Evolutionary conservation across 2,888 invertebrate species (phyloP).

Genomic region (Agrypnus murinus): DNA sequence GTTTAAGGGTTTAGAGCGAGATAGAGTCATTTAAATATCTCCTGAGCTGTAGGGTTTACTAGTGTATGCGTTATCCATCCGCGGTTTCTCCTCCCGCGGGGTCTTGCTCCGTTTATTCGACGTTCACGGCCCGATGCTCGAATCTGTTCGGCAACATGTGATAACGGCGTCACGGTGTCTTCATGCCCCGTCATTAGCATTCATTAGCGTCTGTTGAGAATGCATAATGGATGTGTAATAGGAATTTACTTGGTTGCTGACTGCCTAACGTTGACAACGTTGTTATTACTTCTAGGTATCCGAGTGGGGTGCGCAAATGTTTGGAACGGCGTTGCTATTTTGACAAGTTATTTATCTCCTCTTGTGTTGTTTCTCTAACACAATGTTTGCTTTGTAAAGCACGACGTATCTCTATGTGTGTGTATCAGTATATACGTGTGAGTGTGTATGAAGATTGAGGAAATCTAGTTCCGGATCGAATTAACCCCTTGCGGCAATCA

Average conservation of each 20-base stretch:
- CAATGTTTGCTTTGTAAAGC: slow-evolving; percentile 35
- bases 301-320: slow-evolving; percentile 37
- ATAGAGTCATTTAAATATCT: slow-evolving; percentile 41
- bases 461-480: slow-evolving; percentile 22
- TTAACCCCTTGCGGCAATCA: slow-evolving; percentile 25
- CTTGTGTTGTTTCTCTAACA: slow-evolving; percentile 25
- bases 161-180: slow-evolving; percentile 62
- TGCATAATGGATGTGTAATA: slow-evolving; percentile 62
- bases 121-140: slow-evolving; percentile 49
- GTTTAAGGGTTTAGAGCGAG: slow-evolving; percentile 18
- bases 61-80: slow-evolving; percentile 36
- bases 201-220: slow-evolving; percentile 62
- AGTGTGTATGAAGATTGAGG: slow-evolving; percentile 10
- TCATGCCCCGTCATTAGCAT: slow-evolving; percentile 62
- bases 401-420: slow-evolving; percentile 28
- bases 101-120: slow-evolving; percentile 45
- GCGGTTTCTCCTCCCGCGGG: slow-evolving; percentile 39
- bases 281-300: slow-evolving; percentile 50
- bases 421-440: neutral
- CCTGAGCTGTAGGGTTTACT: slow-evolving; percentile 2
- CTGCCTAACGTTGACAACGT: slow-evolving; percentile 51
- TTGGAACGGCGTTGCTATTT: slow-evolving; percentile 45
- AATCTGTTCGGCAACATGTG: slow-evolving; percentile 56
- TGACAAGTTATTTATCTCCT: slow-evolving; percentile 50
- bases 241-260: slow-evolving; percentile 53